phyloP scores from a whole-genome alignment of 2,888 invertebrate genomes.

The Theretra japonica region DNA sequence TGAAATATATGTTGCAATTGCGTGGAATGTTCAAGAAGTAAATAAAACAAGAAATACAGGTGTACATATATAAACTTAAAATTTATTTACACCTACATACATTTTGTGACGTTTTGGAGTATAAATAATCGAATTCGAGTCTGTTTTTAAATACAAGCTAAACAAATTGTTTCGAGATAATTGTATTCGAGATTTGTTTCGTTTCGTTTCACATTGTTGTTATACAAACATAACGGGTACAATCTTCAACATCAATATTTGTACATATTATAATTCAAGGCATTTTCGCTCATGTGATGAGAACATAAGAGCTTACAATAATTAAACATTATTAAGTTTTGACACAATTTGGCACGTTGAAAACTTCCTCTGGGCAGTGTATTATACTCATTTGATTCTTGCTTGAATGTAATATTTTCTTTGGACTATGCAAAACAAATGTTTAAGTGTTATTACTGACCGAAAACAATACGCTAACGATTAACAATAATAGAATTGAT shows the following conservation, averaged over 20 bases:
- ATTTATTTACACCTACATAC: conserved; percentile 84
- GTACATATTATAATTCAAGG: not conserved
- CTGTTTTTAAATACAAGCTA: conserved; percentile 26
- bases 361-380: conserved; percentile 48
- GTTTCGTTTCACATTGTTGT: conserved; percentile 41
- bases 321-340: conserved; percentile 41
- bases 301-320: not conserved
- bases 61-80: conserved; percentile 82
- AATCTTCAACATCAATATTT: not conserved
- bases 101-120: conserved; percentile 78
- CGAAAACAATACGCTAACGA: conserved; percentile 61
- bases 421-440: conserved; percentile 62
- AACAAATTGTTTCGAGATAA: conserved; percentile 43
- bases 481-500: conserved; percentile 61
- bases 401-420: conserved; percentile 57
- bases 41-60: conserved; percentile 75
- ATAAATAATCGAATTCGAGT: conserved; percentile 56
- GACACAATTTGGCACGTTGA: conserved; percentile 72
- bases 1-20: not conserved
- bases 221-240: conserved; percentile 30
- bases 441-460: conserved; percentile 66
- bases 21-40: not conserved
- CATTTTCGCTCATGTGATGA: too few relatives aligned
- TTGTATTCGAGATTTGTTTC: conserved; percentile 43
- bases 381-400: conserved; percentile 44